phyloP scores from a whole-genome alignment of 2,113 vertebrate species.

The Sitta europaea region DNA sequence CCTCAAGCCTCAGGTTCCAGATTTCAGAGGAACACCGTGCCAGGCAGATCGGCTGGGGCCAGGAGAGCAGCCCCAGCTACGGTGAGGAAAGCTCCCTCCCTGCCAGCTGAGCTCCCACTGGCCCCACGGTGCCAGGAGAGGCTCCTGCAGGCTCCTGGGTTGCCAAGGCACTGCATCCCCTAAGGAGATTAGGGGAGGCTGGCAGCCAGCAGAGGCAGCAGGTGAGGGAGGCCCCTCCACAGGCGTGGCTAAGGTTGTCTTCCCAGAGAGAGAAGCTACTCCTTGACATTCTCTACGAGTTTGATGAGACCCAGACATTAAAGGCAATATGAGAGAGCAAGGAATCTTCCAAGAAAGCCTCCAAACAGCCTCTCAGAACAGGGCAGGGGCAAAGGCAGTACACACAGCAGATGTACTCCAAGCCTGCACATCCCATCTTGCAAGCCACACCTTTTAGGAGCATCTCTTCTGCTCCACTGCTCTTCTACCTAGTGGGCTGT shows the following conservation, averaged over 20 bases:
- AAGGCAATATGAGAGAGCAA: neutral
- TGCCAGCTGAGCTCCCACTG: neutral
- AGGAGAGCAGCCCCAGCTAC: neutral
- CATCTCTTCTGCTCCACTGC: neutral
- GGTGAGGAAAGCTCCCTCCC: neutral
- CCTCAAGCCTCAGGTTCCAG: conserved; percentile 3
- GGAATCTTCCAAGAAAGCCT: neutral
- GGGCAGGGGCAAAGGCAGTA: neutral
- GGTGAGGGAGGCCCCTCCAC: neutral
- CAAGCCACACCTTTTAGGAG: neutral
- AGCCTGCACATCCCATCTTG: neutral
- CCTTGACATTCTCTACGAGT: neutral
- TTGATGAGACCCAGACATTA: neutral
- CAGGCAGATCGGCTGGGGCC: neutral
- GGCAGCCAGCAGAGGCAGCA: conserved; percentile 56
- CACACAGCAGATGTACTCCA: neutral
- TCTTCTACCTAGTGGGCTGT: neutral
- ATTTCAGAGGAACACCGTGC: neutral
- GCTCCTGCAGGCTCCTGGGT: conserved; percentile 58
- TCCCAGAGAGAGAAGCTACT: neutral
- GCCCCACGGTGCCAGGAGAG: conserved; percentile 63
- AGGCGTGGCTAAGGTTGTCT: conserved; percentile 11
- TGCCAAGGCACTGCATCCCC: conserved; percentile 72
- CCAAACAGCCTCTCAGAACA: neutral
- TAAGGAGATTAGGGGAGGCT: conserved; percentile 54